A percentile compares a stretch with the other conserved stretches of the same genome.
Conservation (phyloP, 1,140 invertebrate genomes). For the Propsilocerus akamusi region DNA sequence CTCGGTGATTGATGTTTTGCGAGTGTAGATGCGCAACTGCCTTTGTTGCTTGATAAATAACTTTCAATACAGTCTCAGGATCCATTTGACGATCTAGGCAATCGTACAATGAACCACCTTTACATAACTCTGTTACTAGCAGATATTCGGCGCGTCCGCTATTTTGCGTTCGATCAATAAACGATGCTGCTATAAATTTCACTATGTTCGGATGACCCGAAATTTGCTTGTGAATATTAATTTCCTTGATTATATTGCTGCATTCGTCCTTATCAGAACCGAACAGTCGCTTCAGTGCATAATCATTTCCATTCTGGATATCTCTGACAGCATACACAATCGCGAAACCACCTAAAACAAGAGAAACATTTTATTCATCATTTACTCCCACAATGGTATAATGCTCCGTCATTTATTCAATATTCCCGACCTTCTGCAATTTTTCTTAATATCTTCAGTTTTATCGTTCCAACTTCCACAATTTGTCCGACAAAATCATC, state of each 20-base stretch:
- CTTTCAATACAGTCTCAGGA: conserved; percentile 56
- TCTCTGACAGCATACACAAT: conserved; percentile 89
- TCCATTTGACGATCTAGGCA: conserved; percentile 50
- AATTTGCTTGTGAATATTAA: conserved; percentile 55
- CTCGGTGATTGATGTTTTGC: conserved; percentile 77
- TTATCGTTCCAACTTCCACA: conserved; percentile 75
- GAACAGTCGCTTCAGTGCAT: conserved; percentile 73
- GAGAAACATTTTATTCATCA: conserved; percentile 13
- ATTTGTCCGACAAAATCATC: conserved; percentile 84
- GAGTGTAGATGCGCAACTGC: conserved; percentile 88
- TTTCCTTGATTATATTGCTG: conserved; percentile 55
- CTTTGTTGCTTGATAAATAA: conserved; percentile 81
- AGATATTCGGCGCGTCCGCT: conserved; percentile 48
- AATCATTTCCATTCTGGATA: conserved; percentile 65
- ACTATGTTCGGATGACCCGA: conserved; percentile 66
- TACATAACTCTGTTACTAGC: conserved; percentile 50
- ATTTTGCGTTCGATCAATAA: conserved; percentile 47
- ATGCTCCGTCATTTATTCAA: too few species aligned
- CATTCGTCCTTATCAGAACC: conserved; percentile 62
- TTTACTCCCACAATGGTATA: too few species aligned
- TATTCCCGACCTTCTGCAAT: conserved; percentile 76
- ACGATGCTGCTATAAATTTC: conserved; percentile 54
- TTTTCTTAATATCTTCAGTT: conserved; percentile 71
- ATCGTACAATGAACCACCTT: conserved; percentile 63
- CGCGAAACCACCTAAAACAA: conserved; percentile 74